Base-by-base conservation (phyloP, 2,797 vertebrate genomes). In the Myotis myotis region DNA sequence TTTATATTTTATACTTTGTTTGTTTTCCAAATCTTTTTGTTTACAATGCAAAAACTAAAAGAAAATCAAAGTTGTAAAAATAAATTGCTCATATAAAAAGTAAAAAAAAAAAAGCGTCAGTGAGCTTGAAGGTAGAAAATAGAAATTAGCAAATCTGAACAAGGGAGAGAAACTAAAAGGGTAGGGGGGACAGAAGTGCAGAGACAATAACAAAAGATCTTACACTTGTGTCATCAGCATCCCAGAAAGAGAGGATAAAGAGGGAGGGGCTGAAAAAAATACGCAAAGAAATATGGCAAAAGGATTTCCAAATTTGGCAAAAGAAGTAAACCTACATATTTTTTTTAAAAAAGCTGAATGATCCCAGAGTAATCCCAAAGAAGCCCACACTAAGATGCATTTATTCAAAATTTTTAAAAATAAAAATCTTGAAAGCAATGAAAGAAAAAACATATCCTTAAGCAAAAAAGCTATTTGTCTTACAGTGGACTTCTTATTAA, bases 11-110 rank as follows among this genome's bases (percentile, higher is more conserved):
- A 60, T 71, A 55, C 19, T 92, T 87, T 53, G 47, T 44, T 44
- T 44, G 3, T 55, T 87, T 89, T 87, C n/a, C 28, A 88, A 53
- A 87, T 72, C 8, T 49, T 33, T 72, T 57, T 87, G 25, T 72
- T 82, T 91, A 90, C 8, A 81, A 33, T 93, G 19, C 64, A 36
- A 30, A 55, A 53, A 78, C 20, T 87, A 94, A 49, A 62, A 82
- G 68, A 94, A 84, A 57, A 49, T 23, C 25, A 84, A 9, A 79
- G 33, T 82, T 88, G 66, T 71, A 92, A 96, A 95, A 94, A 86
- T 89, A 76, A 94, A 87, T 33, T 91, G 10, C 22, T 95, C 64
- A 92, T 87, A 72, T 71, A 62, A 94, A 89, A 96, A 83, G 79
- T 64, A 85, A 91, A 66, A 44, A 44, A 38, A 38, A 51, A 19